Evolutionary conservation across 2,888 invertebrate species (phyloP).

Genomic region (Poecilobothrus nobilitatus): DNA sequence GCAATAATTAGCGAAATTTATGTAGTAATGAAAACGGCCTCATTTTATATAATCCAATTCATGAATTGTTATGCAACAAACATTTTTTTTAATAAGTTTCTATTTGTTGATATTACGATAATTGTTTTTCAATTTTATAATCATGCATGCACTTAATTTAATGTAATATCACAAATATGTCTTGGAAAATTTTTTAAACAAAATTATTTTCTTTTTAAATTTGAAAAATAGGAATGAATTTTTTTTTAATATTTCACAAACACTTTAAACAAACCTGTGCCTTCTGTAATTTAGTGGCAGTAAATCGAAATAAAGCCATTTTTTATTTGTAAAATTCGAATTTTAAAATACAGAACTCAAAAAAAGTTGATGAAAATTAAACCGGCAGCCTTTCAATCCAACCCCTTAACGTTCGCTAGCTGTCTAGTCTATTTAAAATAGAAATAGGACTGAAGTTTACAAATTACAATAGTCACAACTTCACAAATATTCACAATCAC

Average conservation of each 20-base stretch:
- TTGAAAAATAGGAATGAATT: too few species aligned
- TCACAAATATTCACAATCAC: too few species aligned
- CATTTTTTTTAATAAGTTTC: background rate
- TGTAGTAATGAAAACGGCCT: background rate
- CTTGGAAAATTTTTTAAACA: too few species aligned
- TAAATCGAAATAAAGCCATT: constrained; percentile 61
- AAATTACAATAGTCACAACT: too few species aligned
- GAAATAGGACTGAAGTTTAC: background rate
- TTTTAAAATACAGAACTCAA: constrained; percentile 13
- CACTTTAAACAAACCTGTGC: constrained; percentile 48
- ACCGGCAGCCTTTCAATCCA: background rate
- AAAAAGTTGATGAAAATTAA: background rate
- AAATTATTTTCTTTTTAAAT: background rate
- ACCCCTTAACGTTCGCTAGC: background rate
- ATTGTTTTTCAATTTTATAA: too few species aligned
- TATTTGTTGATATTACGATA: background rate
- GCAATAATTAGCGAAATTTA: too few species aligned
- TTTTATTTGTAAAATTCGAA: constrained; percentile 25
- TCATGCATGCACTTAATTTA: too few species aligned
- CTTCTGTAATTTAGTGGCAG: constrained; percentile 53
- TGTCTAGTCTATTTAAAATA: background rate
- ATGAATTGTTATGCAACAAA: constrained; percentile 7
- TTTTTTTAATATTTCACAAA: constrained; percentile 1
- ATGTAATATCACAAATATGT: too few species aligned
- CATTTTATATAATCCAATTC: background rate